Evolutionary conservation across 2,888 invertebrate species (phyloP).

Genomic region (Ectobius pallidus): DNA sequence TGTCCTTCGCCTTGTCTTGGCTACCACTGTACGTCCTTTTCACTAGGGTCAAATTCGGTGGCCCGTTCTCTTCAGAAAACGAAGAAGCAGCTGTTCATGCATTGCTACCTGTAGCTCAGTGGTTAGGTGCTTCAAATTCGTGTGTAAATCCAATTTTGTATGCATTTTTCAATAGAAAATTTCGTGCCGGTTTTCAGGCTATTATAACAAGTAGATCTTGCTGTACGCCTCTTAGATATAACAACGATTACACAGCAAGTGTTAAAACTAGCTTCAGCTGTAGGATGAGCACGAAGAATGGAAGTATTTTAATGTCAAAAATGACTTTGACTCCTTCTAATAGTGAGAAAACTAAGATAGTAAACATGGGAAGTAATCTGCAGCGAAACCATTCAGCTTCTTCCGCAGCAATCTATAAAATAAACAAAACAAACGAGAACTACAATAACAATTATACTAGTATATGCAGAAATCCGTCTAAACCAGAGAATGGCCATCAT

Average conservation of each 20-base stretch:
- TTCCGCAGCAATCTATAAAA: not conserved
- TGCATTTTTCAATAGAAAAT: constrained; percentile 63
- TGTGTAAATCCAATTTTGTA: constrained; percentile 64
- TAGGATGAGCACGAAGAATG: constrained; percentile 18
- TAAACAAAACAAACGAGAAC: not conserved
- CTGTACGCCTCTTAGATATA: constrained; percentile 45
- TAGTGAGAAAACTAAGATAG: not conserved
- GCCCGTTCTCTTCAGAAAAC: constrained; percentile 46
- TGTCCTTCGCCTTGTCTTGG: constrained; percentile 62
- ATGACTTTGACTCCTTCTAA: not conserved
- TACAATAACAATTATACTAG: not conserved
- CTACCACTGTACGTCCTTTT: constrained; percentile 60
- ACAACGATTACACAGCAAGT: not conserved
- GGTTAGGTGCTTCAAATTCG: constrained; percentile 61
- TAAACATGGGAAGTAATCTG: not conserved
- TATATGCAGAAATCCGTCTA: not conserved
- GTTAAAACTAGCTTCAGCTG: constrained; percentile 14
- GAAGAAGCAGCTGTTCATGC: constrained; percentile 50
- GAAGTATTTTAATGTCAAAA: not conserved
- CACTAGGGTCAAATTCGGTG: constrained; percentile 52
- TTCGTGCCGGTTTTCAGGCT: constrained; percentile 59
- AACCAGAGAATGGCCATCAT: not conserved
- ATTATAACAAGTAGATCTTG: constrained; percentile 55
- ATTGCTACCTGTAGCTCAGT: constrained; percentile 58
- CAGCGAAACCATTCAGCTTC: constrained; percentile 10